Base-by-base conservation (phyloP, 2,797 vertebrate genomes). In the Paedocypris micromegethes region DNA sequence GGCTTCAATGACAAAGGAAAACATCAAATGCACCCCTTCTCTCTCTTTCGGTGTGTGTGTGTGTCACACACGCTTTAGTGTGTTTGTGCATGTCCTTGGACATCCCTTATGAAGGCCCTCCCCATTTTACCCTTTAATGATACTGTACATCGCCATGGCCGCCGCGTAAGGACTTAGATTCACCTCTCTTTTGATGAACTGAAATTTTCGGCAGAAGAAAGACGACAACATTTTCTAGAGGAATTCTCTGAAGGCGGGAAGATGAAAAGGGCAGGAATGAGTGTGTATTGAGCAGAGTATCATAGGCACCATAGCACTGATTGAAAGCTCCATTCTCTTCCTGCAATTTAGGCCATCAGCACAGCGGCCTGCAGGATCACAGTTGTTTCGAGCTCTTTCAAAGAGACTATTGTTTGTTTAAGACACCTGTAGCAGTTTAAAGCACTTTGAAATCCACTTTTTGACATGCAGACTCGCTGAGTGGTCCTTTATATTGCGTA, bases 161-260 rank as follows among this genome's bases (percentile, higher is more conserved):
- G 82, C 79, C 64, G 73, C 73, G 85, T 82, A 84, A 84, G 90
- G 87, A 92, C 90, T 92, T 91, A 91, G 90, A 92, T 92, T 93
- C 92, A 93, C 85, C 87, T 93, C 86, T 79, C 90, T 93, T 99
- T 98, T 98, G 96, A 98, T 96, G 92, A 91, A 76, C 88, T 86
- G 89, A 93, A 93, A 95, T 92, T 92, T 92, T 88, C 88, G 90
- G 87, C 86, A 90, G 87, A 87, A 91, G 91, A 90, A 90, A 90
- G 85, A 79, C 83, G 83, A 83, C 84, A 86, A 81, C 84, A 86
- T 86, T 86, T 86, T 85, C 83, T 84, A 84, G 79, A 77, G 84
- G 87, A 89, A 93, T 91, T 89, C 89, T 92, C 90, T 89, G 91
- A 90, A 90, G 89, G 90, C 88, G 91, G 65, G 41, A 85, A 96